These are phyloP conservation scores for Pelodytes ibericus DNA, from an alignment of 2,797 vertebrate genomes.

Conservation along the genomic window DNA sequence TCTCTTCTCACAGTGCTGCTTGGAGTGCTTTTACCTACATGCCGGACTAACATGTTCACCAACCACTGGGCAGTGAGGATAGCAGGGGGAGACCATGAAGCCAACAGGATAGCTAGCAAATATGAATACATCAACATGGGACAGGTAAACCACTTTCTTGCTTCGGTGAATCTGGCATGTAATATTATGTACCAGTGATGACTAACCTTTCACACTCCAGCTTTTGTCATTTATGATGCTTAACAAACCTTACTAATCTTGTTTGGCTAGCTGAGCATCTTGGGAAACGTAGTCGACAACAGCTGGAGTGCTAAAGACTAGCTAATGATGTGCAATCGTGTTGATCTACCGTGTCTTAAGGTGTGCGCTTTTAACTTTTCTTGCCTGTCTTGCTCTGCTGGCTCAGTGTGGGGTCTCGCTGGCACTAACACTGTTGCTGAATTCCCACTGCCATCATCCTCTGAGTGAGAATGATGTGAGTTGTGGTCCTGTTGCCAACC, in stretches of 20 bases:
- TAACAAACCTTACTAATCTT: too few relatives aligned
- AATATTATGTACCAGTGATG: too few relatives aligned
- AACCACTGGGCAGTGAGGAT: slow-evolving; percentile 99
- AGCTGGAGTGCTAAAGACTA: too few relatives aligned
- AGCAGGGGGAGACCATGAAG: slow-evolving; percentile 83
- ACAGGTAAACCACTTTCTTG: slow-evolving; percentile 79
- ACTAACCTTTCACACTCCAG: too few relatives aligned
- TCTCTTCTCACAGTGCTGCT: slow-evolving; percentile 82
- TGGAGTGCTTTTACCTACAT: slow-evolving; percentile 82
- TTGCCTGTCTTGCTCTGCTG: neutral
- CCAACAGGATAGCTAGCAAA: slow-evolving; percentile 90
- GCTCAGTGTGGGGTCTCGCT: slow-evolving; percentile 4
- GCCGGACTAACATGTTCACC: slow-evolving; percentile 91
- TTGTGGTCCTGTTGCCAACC: neutral
- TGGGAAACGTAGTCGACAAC: too few relatives aligned
- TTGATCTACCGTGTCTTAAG: neutral
- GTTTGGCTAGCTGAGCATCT: too few relatives aligned
- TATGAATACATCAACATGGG: slow-evolving; percentile 97
- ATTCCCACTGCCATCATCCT: neutral
- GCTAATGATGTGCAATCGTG: too few relatives aligned
- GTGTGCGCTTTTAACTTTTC: slow-evolving; percentile 27
- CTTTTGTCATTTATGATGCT: too few relatives aligned
- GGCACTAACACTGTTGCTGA: neutral
- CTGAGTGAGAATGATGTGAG: neutral
- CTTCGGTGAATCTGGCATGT: neutral